Conservation (phyloP, 1,140 invertebrate species). For the Cyclina sinensis region DNA sequence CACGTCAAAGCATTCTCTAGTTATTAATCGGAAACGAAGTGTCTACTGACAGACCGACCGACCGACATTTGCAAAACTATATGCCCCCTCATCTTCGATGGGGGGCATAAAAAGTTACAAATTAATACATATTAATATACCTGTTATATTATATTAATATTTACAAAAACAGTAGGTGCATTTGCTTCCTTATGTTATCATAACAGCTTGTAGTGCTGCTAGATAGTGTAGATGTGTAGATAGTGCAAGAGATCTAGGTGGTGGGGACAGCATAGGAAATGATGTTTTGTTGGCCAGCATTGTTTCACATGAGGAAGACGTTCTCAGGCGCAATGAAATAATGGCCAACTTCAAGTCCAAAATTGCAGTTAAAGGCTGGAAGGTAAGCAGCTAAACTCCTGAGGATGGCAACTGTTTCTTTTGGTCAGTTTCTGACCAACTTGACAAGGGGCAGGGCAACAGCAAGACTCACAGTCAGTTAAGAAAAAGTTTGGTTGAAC, state of each 20-base stretch:
- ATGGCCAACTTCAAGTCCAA: slow-evolving; percentile 9
- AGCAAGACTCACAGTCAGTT: neutral
- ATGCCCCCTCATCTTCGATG: no score
- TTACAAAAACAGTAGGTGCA: neutral
- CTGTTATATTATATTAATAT: no score
- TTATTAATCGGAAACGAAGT: no score
- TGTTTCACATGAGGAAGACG: slow-evolving; percentile 9
- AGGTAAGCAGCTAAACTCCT: neutral
- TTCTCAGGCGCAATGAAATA: neutral
- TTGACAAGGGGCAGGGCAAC: neutral
- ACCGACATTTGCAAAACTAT: no score
- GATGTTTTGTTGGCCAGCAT: neutral
- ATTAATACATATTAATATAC: no score
- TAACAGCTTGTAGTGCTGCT: slow-evolving; percentile 39
- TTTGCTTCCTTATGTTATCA: neutral
- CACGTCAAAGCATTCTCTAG: no score
- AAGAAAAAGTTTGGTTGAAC: neutral
- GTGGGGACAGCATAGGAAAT: neutral
- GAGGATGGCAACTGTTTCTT: slow-evolving; percentile 45
- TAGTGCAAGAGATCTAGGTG: neutral
- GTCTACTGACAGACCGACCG: no score
- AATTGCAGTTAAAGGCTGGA: slow-evolving; percentile 14
- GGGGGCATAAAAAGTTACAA: no score
- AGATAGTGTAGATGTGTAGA: neutral
- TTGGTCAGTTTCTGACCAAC: slow-evolving; percentile 38